phyloP scores from a whole-genome alignment of 2,797 vertebrate species.

The Smutsia gigantea region DNA sequence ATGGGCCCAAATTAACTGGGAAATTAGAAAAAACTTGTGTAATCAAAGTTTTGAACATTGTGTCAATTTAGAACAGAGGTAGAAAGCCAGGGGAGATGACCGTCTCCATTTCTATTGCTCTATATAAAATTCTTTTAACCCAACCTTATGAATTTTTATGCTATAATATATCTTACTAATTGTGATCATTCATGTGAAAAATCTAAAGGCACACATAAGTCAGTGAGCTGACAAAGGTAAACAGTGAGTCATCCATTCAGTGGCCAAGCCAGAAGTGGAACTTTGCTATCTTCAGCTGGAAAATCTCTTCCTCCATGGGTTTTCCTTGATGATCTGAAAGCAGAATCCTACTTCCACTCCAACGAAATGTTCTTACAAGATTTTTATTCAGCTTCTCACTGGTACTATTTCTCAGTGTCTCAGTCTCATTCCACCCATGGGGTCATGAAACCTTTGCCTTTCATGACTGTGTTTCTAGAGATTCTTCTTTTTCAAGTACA shows the following conservation, averaged over 20 bases:
- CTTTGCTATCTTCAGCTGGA: not conserved
- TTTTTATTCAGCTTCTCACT: not conserved
- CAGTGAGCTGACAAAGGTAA: slow-evolving; percentile 13
- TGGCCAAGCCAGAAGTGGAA: slow-evolving; percentile 39
- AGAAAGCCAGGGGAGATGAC: not conserved
- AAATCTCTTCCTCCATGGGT: not conserved
- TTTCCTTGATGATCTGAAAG: not conserved
- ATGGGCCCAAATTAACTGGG: not conserved
- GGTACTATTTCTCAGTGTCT: not conserved
- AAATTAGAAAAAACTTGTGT: not conserved
- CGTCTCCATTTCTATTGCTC: not conserved
- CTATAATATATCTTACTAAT: slow-evolving; percentile 11
- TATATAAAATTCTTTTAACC: not conserved
- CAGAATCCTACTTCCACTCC: not conserved
- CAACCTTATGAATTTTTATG: slow-evolving; percentile 44
- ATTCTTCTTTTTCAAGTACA: slow-evolving; percentile 36
- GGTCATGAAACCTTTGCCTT: slow-evolving; percentile 24
- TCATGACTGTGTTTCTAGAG: slow-evolving; percentile 20
- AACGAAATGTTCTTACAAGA: not conserved
- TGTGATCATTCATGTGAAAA: slow-evolving; percentile 18
- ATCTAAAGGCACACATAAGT: not conserved
- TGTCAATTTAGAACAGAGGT: not conserved
- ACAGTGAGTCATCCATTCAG: slow-evolving; percentile 25
- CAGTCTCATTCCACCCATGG: not conserved
- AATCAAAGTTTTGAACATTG: not conserved